Evolutionary conservation across 2,888 invertebrate genomes (phyloP), one percentile per base, ranked within the genome.

Genomic region (Orgyia antiqua): DNA sequence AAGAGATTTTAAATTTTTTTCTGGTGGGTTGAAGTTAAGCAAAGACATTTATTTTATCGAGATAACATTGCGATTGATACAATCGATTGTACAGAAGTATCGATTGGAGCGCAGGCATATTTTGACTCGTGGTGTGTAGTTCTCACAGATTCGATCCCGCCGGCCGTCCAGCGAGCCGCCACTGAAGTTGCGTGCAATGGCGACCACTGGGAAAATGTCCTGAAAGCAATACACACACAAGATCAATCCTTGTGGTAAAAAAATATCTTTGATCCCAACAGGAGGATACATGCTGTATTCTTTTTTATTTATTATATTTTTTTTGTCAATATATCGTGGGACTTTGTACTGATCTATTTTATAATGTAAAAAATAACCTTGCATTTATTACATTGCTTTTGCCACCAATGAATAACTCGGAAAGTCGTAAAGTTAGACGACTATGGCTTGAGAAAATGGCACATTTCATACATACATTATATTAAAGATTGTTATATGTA

Each of bases 161-260:
- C 77, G 37, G 48, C 75, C 27, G 75, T 76, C 45, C 87, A 59
- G 42, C 88, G 83, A 53, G 88, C 88, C 60, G 88, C 89, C 67
- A 77, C 76, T 70, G 89, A 89, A 68, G 89, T 90, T 65, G 89
- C 89, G 69, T 74, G 82, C 78, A 88, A 88, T 78, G 90, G 90
- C 64, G 90, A 90, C 86, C 88, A 87, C 72, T 89, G 89, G 87
- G 90, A 90, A 88, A 88, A 88, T 80, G 88, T 88, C 76, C 88
- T 90, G 87, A 87, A 86, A 80, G 74, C 84, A 50, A 80, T 84
- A 56, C 79, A 80, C 70, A 70, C 82, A 73, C 86, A 84, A 80
- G 84, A 87, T 57, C 78, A 77, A 73, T 79, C 74, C 70, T 69
- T 86, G 86, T 87, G 87, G 87, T 87, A 87, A 87, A 82, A n/a